Evolutionary conservation across 2,797 vertebrate species (phyloP), one percentile per base, ranked within the genome.

Genomic region (Parauchenoglanis ngamensis): DNA sequence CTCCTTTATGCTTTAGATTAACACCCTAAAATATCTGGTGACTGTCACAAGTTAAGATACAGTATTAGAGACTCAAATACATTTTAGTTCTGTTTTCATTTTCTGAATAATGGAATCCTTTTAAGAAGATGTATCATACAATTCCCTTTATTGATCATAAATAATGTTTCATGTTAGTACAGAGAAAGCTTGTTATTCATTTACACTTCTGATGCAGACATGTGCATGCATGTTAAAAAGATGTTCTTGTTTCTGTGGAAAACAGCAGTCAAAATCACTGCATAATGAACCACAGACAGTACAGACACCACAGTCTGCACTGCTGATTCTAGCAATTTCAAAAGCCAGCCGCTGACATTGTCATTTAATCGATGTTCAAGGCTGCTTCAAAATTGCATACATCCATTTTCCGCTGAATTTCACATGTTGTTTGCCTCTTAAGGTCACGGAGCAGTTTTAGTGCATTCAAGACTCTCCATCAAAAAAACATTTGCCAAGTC

Each of bases 281-380:
- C 21, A 77, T 83, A 67, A 54, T 67, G 59, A 23, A 44, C 35
- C 35, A 35, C 35, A 35, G 35, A 35, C 35, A 35, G 35, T 35
- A 35, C 35, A 35, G 67, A 87, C 56, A 49, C 19, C 54, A 17
- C 17, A 75, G 11, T 23, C 44, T 81, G 15, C 21, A 40, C 4
- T 84, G 82, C 87, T 85, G 87, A 87, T 85, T 63, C 82, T 40
- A 52, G 75, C 76, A 85, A 19, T 72, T 80, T 78, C n/a, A 35
- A 85, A 85, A 78, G 40, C 68, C 40, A 63, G 35, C 35, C 44
- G 35, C 44, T 80, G 83, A 70, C 87, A 63, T 11, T 81, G 76
- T 61, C 65, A 79, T 79, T 84, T 79, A 85, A 80, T 88, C 83
- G 85, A 73, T 57, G n/a, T 78, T 88, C 65, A 85, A 88, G 87